A percentile compares a stretch with the other conserved stretches of the same genome.
Conservation (phyloP, 2,113 vertebrate genomes). For the Sminthopsis crassicaudata region DNA sequence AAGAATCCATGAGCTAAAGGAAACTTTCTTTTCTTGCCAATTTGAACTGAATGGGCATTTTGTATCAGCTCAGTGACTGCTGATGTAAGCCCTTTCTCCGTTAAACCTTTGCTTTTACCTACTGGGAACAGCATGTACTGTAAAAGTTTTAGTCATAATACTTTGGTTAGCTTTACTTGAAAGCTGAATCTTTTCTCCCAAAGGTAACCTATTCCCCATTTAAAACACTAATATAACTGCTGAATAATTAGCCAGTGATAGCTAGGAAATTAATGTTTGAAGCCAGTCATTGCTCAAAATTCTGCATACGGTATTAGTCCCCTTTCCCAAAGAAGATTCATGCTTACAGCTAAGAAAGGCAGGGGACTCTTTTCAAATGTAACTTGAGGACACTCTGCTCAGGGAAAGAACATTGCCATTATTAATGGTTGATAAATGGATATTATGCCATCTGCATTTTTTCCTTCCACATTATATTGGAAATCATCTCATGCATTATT, state of each 20-base stretch:
- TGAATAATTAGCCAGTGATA: constrained; percentile 84
- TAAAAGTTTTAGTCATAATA: constrained; percentile 76
- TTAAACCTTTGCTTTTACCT: constrained; percentile 51
- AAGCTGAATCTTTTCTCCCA: constrained; percentile 79
- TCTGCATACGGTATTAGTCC: constrained; percentile 49
- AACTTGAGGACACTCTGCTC: constrained; percentile 23
- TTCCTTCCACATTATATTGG: constrained; percentile 65
- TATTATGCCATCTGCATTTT: constrained; percentile 62
- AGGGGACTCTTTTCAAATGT: constrained; percentile 56
- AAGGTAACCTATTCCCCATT: constrained; percentile 80
- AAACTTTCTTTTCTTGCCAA: constrained; percentile 1
- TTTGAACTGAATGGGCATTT: constrained; percentile 45
- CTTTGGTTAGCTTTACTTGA: constrained; percentile 75
- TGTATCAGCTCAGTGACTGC: constrained; percentile 16
- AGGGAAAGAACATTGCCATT: constrained; percentile 56
- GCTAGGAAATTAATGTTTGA: constrained; percentile 84
- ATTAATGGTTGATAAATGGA: constrained; percentile 71
- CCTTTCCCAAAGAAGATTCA: constrained; percentile 74
- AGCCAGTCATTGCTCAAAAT: constrained; percentile 72
- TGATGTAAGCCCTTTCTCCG: constrained; percentile 51
- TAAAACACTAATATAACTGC: constrained; percentile 81
- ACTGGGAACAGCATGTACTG: constrained; percentile 60
- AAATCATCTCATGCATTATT: constrained; percentile 78
- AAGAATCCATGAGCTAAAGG: constrained; percentile 9
- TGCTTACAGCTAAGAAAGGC: constrained; percentile 68